These are phyloP conservation scores for Fopius arisanus DNA, from an alignment of 1,140 invertebrate genomes.

Conservation along the genomic window DNA sequence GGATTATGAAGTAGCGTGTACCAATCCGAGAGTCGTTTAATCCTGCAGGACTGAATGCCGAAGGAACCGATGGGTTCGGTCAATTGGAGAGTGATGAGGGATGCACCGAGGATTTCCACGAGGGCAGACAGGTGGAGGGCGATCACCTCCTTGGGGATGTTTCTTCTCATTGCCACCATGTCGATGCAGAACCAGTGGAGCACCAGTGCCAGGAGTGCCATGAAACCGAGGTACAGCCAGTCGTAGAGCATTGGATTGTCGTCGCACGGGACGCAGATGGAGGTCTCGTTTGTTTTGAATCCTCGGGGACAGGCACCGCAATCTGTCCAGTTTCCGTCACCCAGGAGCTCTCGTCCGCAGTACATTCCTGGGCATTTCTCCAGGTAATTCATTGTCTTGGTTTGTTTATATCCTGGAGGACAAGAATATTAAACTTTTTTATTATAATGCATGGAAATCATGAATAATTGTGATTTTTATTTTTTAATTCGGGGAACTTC, in stretches of 20 bases:
- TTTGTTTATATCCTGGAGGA: background rate
- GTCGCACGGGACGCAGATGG: conserved; percentile 80
- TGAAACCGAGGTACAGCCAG: conserved; percentile 93
- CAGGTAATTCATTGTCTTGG: conserved; percentile 38
- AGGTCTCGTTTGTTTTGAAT: conserved; percentile 72
- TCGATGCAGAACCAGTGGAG: conserved; percentile 94
- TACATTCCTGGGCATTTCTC: conserved; percentile 82
- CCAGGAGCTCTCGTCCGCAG: conserved; percentile 76
- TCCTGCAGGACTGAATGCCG: conserved; percentile 78
- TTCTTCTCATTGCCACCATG: conserved; percentile 77
- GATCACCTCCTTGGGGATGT: conserved; percentile 76
- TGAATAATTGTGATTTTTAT: too few species aligned
- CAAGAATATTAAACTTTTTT: too few species aligned
- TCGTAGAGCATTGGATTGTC: conserved; percentile 86
- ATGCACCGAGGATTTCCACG: conserved; percentile 78
- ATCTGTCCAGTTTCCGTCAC: conserved; percentile 75
- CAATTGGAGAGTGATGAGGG: conserved; percentile 77
- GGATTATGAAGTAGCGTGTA: conserved; percentile 96
- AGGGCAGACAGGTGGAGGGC: conserved; percentile 80
- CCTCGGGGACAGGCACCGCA: conserved; percentile 90
- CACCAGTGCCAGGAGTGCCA: conserved; percentile 84
- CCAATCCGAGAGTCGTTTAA: conserved; percentile 88
- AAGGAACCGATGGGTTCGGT: conserved; percentile 81
- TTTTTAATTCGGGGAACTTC: too few species aligned
- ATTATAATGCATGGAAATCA: too few species aligned